Evolutionary conservation across 2,888 invertebrate species (phyloP), one percentile per base, ranked within the genome.

Genomic region (Cheilosia scutellata): DNA sequence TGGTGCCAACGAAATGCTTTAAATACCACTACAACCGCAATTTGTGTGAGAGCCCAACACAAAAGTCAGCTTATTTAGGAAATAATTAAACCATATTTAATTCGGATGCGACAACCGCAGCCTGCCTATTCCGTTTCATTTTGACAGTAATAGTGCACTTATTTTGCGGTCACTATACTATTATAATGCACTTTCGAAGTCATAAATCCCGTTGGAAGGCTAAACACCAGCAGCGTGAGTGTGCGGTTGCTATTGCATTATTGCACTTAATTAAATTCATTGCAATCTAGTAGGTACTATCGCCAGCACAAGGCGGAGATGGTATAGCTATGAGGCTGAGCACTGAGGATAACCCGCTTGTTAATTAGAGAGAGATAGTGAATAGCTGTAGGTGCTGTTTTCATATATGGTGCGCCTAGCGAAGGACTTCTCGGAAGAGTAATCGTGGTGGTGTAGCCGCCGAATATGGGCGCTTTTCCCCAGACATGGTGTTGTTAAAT

Each of bases 41-140:
- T 84, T 84, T 84, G 83, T 84, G 79, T 63, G 75, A 79, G 51
- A 5, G 51, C 5, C 51, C 20, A 4, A 47, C n/a, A 72, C 68
- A 79, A 70, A 68, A 75, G 72, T 70, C 74, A 70, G 84, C 84
- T 86, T 86, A 86, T 86, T 86, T 86, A 86, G 80, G 76, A 82
- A 86, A 86, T 86, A 86, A 86, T 86, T 86, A 86, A 86, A 86
- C 80, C 84, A 76, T 80, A 86, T 86, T 86, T 86, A 86, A 86
- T 82, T 71, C 76, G 82, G 82, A 86, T 86, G 76, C 84, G 84
- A 71, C 76, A 84, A 84, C 84, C 84, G 79, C 84, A 86, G 47
- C 65, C 58, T 47, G 76, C 76, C 84, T 71, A 76, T 86, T 86
- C 76, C 66, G 80, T 57, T 82, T 51, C 62, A 86, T 80, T 86